Base-by-base conservation (phyloP, 2,888 invertebrate species). In the Chymomyza amoena region DNA sequence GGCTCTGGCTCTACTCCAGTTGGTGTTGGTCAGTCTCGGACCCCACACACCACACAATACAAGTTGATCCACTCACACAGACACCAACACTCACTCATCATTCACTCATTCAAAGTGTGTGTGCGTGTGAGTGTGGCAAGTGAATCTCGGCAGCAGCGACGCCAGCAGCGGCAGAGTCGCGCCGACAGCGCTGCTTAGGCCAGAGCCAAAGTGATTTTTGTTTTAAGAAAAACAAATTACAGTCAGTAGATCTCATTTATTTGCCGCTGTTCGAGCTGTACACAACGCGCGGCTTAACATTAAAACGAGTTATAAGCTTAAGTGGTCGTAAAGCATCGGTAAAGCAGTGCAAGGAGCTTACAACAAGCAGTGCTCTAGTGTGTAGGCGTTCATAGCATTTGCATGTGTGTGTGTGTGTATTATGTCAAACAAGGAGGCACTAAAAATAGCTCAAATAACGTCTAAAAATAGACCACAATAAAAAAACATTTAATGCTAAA, bases 171-270 rank as follows among this genome's bases (percentile, higher is more conserved):
- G 51, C 59, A 65, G 65, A 6, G 32, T 32, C 32, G 6, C 7
- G 9, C 32, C 65, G 67, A 56, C 54, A 64, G 64, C 66, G 39
- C 39, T 13, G 39, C 13, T 45, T 32, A 10, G 13, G 39, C 54
- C 61, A 28, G 66, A 57, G 73, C 78, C 60, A 62, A 73, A 77
- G 77, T 77, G 85, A 81, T 89, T 89, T 88, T 82, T 84, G 84
- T 83, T 85, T 84, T 80, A 87, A 89, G 79, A 80, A 87, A 90
- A 88, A 87, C 90, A 86, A 89, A 91, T 89, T 89, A 89, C 84
- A 82, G 81, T 75, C 82, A 81, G 74, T 79, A 89, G 84, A 90
- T 90, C 90, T 90, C 91, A 90, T 90, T 90, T 91, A 90, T 90
- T 89, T 86, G 89, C 89, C 85, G 89, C 89, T 84, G 90, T 85